Evolutionary conservation across 2,888 invertebrate species (phyloP), one percentile per base, ranked within the genome.

Genomic region (Acleris emargana): DNA sequence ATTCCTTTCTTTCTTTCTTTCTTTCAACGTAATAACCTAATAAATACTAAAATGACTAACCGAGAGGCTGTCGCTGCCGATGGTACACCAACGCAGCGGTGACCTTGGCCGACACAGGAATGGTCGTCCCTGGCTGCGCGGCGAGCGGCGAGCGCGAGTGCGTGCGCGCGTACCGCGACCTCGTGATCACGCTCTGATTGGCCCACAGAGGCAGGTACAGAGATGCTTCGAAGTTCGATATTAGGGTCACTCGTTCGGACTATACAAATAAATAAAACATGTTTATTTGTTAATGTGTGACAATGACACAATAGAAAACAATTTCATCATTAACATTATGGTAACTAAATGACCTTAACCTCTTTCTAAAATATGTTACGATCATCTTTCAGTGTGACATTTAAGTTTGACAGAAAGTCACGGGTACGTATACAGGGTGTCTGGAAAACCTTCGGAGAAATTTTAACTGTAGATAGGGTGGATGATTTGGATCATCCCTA

Each of bases 131-230:
- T 13, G 13, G 3, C 1, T 67, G 42, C 45, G 68, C 16, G 60
- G 58, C 64, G 32, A 28, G 43, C 58, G 62, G 68, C 59, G 71
- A 60, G 54, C 68, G 68, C 45, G 62, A 62, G 49, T 58, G 59
- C 50, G 66, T 54, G 68, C 63, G 59, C 60, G 58, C 67, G 60
- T 67, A 59, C 43, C 76, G 75, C 70, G 78, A 91, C 74, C 95
- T 83, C 67, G 93, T 88, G 68, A 94, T 85, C 74, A 97, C 93
- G 73, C 93, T 93, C 74, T 94, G 93, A 79, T 95, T 94, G 72
- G 93, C 90, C 95, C 96, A 96, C 69, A 94, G 94, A 59, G 96
- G 95, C 68, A 96, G 94, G 87, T 94, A 97, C 71, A 97, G 86
- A 78, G 93, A 93, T 77, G 95, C 94, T 86, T 96, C 96, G 83